phyloP scores from a whole-genome alignment of 2,113 vertebrate species.

The Hyla sarda region DNA sequence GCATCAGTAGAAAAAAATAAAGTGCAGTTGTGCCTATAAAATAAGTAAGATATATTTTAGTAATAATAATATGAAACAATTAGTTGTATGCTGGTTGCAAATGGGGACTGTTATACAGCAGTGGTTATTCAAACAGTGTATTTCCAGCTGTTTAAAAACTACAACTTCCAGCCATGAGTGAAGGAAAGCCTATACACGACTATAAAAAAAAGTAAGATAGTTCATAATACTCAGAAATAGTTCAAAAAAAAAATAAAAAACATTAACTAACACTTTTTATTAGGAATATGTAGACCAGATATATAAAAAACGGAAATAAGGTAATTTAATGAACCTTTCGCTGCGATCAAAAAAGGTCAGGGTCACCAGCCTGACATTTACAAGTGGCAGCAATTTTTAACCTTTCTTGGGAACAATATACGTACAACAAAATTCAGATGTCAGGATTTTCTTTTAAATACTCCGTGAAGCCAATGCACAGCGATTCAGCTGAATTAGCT shows the following conservation, averaged over 20 bases:
- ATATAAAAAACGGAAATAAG: conserved; percentile 1
- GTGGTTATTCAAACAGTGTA: no score
- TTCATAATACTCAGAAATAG: not conserved
- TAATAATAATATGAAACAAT: not conserved
- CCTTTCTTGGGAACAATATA: not conserved
- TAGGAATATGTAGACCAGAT: not conserved
- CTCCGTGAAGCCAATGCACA: not conserved
- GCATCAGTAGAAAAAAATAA: conserved; percentile 98
- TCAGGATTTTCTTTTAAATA: conserved; percentile 11
- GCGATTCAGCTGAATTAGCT: not conserved
- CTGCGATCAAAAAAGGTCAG: conserved; percentile 11
- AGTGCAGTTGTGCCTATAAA: conserved; percentile 92
- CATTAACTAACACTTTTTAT: not conserved
- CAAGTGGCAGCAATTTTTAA: conserved; percentile 15
- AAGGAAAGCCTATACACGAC: no score
- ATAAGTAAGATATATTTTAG: not conserved
- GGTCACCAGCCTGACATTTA: conserved; percentile 41
- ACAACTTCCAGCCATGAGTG: no score
- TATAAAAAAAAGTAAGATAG: no score
- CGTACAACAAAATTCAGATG: conserved; percentile 3
- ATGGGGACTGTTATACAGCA: no score
- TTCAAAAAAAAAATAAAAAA: not conserved
- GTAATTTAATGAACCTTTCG: conserved; percentile 32
- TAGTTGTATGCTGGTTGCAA: no score
- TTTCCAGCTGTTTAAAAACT: no score